Conservation (phyloP, 2,797 vertebrate genomes). For the Echeneis naucrates region DNA sequence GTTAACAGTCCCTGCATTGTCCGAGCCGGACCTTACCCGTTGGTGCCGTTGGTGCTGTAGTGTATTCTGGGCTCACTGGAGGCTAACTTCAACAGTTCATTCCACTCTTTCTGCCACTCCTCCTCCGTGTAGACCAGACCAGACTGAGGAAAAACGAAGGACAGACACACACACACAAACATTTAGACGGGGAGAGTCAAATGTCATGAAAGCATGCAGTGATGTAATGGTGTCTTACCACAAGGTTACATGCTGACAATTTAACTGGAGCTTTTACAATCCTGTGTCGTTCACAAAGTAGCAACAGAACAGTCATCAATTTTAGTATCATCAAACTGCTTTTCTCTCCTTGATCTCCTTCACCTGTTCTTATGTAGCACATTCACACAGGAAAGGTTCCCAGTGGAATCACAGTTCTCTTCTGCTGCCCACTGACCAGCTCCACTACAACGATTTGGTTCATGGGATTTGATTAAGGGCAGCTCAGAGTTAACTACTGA, state of each 20-base stretch:
- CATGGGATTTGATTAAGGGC: slow-evolving; percentile 34
- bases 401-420: not conserved
- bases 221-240: slow-evolving; percentile 46
- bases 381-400: slow-evolving; percentile 8
- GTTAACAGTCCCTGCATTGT: slow-evolving; percentile 61
- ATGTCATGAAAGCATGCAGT: slow-evolving; percentile 66
- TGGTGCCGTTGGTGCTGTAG: slow-evolving; percentile 89
- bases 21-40: slow-evolving; percentile 77
- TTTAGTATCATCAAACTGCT: too few relatives aligned
- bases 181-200: slow-evolving; percentile 66
- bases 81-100: slow-evolving; percentile 92
- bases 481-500: slow-evolving; percentile 25
- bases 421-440: slow-evolving; percentile 7
- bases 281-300: not conserved
- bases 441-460: slow-evolving; percentile 15
- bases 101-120: slow-evolving; percentile 99
- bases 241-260: slow-evolving; percentile 47
- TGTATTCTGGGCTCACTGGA: slow-evolving; percentile 94
- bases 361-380: not conserved
- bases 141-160: slow-evolving; percentile 83
- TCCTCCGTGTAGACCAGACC: slow-evolving; percentile 97
- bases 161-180: slow-evolving; percentile 41
- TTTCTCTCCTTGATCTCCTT: not conserved
- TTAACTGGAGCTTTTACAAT: slow-evolving; percentile 10
- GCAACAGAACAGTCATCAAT: slow-evolving; percentile 10